A percentile compares a stretch with the other conserved stretches of the same genome.
Evolutionary conservation across 2,113 vertebrate species (phyloP).

Genomic region (Aegithalos caudatus): DNA sequence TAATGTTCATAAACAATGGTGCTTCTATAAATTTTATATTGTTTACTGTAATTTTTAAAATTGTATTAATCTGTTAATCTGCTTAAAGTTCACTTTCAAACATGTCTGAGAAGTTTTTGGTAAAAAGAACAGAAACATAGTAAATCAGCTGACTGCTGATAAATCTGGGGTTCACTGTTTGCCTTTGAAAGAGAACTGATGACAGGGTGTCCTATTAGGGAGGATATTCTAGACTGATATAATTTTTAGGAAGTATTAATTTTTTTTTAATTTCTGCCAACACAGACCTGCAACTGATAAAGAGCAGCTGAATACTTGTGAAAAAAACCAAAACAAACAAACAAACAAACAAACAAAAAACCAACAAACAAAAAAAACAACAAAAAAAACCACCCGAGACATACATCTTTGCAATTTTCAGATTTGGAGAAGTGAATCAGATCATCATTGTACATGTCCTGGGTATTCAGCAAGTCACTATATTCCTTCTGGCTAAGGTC

Average conservation of each 20-base stretch:
- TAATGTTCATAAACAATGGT: accelerated
- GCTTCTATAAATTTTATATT: not conserved
- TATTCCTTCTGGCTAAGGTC: constrained; percentile 97
- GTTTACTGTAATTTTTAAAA: not conserved
- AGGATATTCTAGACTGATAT: not conserved
- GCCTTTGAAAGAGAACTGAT: not conserved
- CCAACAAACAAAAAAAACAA: too few relatives aligned
- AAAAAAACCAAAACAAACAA: too few relatives aligned
- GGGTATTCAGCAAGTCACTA: constrained; percentile 93
- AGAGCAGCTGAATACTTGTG: not conserved
- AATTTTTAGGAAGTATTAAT: not conserved
- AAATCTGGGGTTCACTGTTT: not conserved
- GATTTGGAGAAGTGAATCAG: constrained; percentile 97
- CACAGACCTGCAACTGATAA: not conserved
- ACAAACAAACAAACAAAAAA: too few relatives aligned
- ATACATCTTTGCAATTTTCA: constrained; percentile 97
- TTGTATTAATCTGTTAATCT: not conserved
- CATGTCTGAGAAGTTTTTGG: not conserved
- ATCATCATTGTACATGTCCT: constrained; percentile 98
- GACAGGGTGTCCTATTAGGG: not conserved
- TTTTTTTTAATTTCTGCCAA: not conserved
- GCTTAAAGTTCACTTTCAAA: not conserved
- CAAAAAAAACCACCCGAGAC: too few relatives aligned
- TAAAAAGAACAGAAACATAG: not conserved
- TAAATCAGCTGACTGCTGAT: not conserved